Conservation (phyloP, 2,113 vertebrate genomes). For the Oreochromis aureus region DNA sequence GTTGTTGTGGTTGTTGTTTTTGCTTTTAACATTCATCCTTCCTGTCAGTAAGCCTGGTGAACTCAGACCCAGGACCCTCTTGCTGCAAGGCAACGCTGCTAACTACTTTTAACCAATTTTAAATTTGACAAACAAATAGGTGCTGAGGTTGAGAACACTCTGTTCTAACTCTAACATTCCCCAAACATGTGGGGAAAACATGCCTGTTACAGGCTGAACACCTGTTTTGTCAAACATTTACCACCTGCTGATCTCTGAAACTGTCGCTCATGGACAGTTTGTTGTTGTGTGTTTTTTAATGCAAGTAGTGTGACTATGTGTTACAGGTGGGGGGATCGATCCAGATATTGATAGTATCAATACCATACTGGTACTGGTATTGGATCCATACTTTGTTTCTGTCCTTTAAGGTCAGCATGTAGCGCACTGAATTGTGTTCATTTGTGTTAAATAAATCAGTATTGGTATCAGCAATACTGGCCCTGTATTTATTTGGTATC, state of each 20-base stretch:
- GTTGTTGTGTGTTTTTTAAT: background rate
- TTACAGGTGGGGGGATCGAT: no score
- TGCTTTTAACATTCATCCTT: background rate
- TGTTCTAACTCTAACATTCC: background rate
- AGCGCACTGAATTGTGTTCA: background rate
- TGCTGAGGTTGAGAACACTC: background rate
- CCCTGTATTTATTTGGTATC: background rate
- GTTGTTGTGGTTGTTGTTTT: background rate
- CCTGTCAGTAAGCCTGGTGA: background rate
- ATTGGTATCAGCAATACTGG: background rate
- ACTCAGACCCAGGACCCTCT: background rate
- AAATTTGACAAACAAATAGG: background rate
- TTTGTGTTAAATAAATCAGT: background rate
- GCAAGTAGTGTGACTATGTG: background rate
- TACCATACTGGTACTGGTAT: background rate
- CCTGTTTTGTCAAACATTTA: background rate
- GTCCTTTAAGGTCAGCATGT: background rate
- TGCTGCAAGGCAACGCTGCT: fast-evolving
- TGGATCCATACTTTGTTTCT: background rate
- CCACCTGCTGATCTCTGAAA: background rate
- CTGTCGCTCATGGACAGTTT: background rate
- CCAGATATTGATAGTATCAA: background rate
- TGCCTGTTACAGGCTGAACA: background rate
- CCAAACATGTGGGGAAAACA: background rate
- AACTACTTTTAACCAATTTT: background rate